Evolutionary conservation across 1,140 invertebrate genomes (phyloP).

Genomic region (Microplitis mediator): DNA sequence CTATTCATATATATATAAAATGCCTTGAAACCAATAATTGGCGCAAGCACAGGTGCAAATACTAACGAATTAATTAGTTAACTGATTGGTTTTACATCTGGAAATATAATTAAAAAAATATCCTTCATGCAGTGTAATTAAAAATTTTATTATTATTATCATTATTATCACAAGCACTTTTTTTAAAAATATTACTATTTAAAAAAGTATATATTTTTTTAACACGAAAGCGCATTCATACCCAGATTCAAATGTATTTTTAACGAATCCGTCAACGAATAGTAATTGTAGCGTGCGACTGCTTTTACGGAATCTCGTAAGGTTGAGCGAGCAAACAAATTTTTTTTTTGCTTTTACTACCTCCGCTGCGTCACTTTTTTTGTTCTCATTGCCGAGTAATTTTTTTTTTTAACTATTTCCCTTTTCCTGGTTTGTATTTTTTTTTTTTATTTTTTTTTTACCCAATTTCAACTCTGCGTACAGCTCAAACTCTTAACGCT

Average conservation of each 20-base stretch:
- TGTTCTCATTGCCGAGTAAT: neutral
- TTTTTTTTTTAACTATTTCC: neutral
- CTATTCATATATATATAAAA: neutral
- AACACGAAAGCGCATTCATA: neutral
- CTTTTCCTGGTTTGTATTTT: neutral
- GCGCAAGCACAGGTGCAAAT: neutral
- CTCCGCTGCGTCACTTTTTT: slow-evolving; percentile 1
- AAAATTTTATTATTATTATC: neutral
- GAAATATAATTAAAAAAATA: neutral
- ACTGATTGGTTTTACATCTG: slow-evolving; percentile 11
- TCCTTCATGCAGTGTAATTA: neutral
- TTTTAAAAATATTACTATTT: too few species aligned
- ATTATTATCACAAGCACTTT: neutral
- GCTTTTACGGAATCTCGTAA: slow-evolving; percentile 13
- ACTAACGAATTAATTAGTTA: slow-evolving; percentile 23
- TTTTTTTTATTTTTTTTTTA: neutral
- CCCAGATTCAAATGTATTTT: slow-evolving; percentile 20
- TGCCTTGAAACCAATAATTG: neutral
- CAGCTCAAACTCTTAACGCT: neutral
- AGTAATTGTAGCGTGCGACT: slow-evolving; percentile 17
- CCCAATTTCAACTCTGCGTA: neutral
- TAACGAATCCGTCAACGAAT: slow-evolving; percentile 23
- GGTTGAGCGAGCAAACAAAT: slow-evolving; percentile 24
- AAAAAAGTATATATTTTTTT: slow-evolving; percentile 3
- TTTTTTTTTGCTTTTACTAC: slow-evolving; percentile 16